These are phyloP conservation scores for Berghia stephanieae DNA, from an alignment of 1,140 invertebrate species.

Conservation along the genomic window DNA sequence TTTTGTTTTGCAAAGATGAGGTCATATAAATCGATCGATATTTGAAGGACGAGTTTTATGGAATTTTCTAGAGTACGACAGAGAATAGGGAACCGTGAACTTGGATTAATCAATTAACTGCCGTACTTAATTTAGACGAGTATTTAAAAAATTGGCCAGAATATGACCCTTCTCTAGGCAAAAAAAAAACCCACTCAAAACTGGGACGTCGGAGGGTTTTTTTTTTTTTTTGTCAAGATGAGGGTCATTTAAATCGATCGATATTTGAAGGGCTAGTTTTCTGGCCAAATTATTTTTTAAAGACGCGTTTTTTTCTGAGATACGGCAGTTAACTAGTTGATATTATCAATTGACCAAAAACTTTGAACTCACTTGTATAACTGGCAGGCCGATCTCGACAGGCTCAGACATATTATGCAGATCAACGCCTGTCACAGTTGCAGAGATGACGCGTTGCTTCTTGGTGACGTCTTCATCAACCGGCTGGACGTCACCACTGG, in stretches of 20 bases:
- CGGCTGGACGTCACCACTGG: background rate
- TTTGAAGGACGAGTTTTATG: too few species aligned
- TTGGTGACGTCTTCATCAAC: background rate
- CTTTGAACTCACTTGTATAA: background rate
- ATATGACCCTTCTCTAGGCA: too few species aligned
- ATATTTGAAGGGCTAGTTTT: background rate
- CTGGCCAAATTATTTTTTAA: conserved; percentile 26
- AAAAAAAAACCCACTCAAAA: too few species aligned
- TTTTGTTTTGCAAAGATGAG: too few species aligned
- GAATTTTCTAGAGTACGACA: too few species aligned
- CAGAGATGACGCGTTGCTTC: conserved; percentile 7
- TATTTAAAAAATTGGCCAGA: too few species aligned
- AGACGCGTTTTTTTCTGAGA: background rate
- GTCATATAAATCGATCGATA: too few species aligned
- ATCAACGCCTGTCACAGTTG: background rate
- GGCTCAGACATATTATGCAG: background rate
- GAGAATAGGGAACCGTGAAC: too few species aligned
- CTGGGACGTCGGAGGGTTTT: too few species aligned
- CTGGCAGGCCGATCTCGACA: background rate
- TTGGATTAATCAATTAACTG: too few species aligned
- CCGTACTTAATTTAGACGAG: too few species aligned
- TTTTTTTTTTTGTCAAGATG: too few species aligned
- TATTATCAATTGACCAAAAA: background rate
- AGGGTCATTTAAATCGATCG: background rate
- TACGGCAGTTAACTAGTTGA: background rate